Percentiles rank a stretch among this genome's conserved stretches.
Conservation (phyloP, 2,797 vertebrate species). For the Melanogrammus aeglefinus region DNA sequence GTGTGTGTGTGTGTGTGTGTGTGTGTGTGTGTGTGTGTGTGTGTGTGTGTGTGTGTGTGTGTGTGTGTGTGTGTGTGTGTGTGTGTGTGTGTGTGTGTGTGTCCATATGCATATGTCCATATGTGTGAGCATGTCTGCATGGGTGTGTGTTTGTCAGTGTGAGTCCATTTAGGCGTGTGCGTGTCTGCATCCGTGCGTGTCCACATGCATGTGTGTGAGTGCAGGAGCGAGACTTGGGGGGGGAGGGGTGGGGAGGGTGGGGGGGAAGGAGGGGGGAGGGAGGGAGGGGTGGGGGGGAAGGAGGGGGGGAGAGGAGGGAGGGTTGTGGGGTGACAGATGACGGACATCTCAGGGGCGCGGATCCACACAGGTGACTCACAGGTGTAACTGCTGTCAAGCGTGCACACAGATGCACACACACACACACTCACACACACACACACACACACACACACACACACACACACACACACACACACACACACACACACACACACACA, state of each 20-base stretch:
- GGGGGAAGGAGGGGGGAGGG: conserved; percentile 25
- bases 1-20: conserved; percentile 10
- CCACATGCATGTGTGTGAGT: conserved; percentile 10
- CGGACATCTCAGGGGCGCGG: conserved; percentile 61
- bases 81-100: conserved; percentile 9
- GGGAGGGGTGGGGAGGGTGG: conserved; percentile 27
- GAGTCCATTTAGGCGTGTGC: conserved; percentile 21
- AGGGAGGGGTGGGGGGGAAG: conserved; percentile 24
- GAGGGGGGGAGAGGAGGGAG: conserved; percentile 25
- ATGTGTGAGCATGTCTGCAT: conserved; percentile 9
- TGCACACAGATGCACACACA: conserved; percentile 3
- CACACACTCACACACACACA: neutral
- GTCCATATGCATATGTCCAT: conserved; percentile 10
- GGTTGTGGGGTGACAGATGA: conserved; percentile 45
- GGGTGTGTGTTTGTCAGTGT: conserved; percentile 19
- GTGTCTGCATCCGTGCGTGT: conserved; percentile 28
- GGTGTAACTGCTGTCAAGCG: conserved; percentile 50
- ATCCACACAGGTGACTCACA: conserved; percentile 68
- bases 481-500: neutral
- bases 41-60: conserved; percentile 18
- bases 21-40: conserved; percentile 21
- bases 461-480: conserved; percentile 28
- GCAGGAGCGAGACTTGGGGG: conserved; percentile 19
- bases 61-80: conserved; percentile 26
- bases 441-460: conserved; percentile 3